Evolutionary conservation across 1,140 invertebrate species (phyloP).

Genomic region (Rhopalosiphum padi): DNA sequence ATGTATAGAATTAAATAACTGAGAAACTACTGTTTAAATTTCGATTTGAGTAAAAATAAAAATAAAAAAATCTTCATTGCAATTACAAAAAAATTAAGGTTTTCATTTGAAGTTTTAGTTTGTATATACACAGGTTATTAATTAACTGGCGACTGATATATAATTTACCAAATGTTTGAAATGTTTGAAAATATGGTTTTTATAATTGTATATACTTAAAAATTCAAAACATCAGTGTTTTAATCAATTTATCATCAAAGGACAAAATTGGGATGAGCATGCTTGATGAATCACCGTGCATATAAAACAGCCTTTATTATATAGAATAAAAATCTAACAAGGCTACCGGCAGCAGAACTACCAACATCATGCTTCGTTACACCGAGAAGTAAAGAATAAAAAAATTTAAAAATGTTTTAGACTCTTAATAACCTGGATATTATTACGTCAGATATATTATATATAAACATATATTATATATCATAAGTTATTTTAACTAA

Average conservation of each 20-base stretch:
- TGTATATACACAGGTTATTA: neutral
- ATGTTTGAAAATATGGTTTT: neutral
- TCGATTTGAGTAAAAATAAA: too few species aligned
- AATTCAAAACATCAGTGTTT: neutral
- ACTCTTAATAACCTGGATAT: neutral
- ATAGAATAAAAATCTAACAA: neutral
- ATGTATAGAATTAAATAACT: too few species aligned
- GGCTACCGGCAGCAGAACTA: neutral
- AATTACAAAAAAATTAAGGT: neutral
- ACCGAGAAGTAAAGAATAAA: slow-evolving; percentile 25
- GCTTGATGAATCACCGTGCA: neutral
- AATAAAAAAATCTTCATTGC: neutral
- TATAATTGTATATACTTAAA: neutral
- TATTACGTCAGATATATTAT: neutral
- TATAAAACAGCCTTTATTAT: neutral
- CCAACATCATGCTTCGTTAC: slow-evolving; percentile 32
- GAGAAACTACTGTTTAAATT: too few species aligned
- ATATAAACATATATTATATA: slow-evolving; percentile 5
- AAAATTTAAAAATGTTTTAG: neutral
- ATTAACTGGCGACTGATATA: neutral
- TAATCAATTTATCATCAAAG: neutral
- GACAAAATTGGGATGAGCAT: neutral
- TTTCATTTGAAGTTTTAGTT: neutral
- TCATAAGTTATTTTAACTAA: neutral
- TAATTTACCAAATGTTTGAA: neutral